Conservation (phyloP, 2,888 invertebrate genomes). For the Protonemura montana region DNA sequence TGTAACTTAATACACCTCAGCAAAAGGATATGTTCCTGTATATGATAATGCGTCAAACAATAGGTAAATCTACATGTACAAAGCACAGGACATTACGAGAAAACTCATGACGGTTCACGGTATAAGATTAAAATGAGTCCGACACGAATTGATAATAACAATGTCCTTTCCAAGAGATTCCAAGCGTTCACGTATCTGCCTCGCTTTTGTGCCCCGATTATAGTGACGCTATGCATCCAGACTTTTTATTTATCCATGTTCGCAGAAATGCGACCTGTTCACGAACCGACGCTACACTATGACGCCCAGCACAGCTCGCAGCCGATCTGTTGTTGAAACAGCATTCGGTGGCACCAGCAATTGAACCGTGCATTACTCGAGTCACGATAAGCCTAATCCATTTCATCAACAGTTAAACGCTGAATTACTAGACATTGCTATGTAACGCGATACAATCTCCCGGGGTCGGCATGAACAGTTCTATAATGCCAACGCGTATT, state of each 20-base stretch:
- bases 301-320: background rate
- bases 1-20: no score
- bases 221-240: background rate
- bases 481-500: background rate
- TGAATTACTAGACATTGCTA: conserved; percentile 19
- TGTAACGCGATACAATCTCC: background rate
- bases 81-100: no score
- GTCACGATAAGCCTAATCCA: conserved; percentile 32
- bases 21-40: no score
- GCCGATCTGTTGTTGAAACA: conserved; percentile 35
- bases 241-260: background rate
- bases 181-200: background rate
- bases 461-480: background rate
- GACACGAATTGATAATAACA: no score
- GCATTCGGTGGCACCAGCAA: background rate
- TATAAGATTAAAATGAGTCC: no score
- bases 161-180: no score
- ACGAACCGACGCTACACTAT: background rate
- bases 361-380: conserved; percentile 9
- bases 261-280: background rate
- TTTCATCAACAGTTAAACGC: conserved; percentile 42
- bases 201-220: background rate
- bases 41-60: no score
- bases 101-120: no score
- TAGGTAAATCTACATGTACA: no score